A percentile compares a stretch with the other conserved stretches of the same genome.
These are phyloP conservation scores for Dryobota labecula DNA, from an alignment of 2,888 invertebrate genomes.

Conservation along the genomic window DNA sequence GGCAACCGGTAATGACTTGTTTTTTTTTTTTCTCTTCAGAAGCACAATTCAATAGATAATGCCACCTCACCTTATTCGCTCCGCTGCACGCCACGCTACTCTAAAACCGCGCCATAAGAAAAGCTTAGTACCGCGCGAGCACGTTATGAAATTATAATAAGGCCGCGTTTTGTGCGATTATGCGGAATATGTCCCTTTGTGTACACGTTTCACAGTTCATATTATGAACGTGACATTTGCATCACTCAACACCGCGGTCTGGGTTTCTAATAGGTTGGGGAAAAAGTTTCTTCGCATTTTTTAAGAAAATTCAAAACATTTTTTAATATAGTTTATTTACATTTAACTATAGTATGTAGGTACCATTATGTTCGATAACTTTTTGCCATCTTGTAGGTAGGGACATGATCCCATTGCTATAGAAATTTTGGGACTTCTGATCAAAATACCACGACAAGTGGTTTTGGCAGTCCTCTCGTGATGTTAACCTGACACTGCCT, in stretches of 20 bases:
- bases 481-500: too few relatives aligned
- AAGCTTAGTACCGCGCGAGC: slow-evolving; percentile 8
- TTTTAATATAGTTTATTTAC: too few relatives aligned
- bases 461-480: too few relatives aligned
- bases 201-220: slow-evolving; percentile 25
- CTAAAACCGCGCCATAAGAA: not conserved
- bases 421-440: too few relatives aligned
- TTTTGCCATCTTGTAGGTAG: too few relatives aligned
- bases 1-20: not conserved
- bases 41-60: not conserved
- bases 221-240: slow-evolving; percentile 47
- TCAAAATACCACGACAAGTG: too few relatives aligned
- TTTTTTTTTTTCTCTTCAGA: not conserved
- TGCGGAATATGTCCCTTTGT: slow-evolving; percentile 56
- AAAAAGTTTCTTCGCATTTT: too few relatives aligned
- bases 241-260: slow-evolving; percentile 35
- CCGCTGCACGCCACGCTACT: not conserved
- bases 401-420: too few relatives aligned
- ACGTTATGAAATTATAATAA: slow-evolving; percentile 73
- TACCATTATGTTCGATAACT: too few relatives aligned
- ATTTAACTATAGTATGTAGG: too few relatives aligned
- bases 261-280: not conserved
- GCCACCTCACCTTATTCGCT: not conserved
- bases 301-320: too few relatives aligned
- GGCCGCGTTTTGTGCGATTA: slow-evolving; percentile 63